Base-by-base conservation (phyloP, 2,797 vertebrate genomes). In the Botia almorhae region DNA sequence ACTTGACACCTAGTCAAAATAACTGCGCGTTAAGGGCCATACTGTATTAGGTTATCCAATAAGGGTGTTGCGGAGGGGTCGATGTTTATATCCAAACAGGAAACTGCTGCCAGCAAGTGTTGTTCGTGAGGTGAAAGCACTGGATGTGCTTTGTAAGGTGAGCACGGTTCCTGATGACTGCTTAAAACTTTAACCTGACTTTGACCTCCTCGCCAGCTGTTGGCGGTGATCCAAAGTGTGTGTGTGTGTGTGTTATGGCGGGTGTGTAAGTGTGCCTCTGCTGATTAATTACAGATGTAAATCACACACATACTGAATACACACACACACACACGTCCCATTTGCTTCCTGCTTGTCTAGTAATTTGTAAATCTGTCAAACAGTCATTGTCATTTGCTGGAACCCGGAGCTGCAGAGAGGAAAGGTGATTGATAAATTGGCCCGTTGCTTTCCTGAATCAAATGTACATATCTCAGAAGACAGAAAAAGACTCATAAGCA, bases 281-380 rank as follows among this genome's bases (percentile, higher is more conserved):
- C 55, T 73, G 72, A 80, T 84, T 78, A 76, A 58, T 78, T 63
- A 23, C 73, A 58, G 33, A 69, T 76, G 74, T 81, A 85, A 88
- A 89, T 89, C 88, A 86, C 85, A 87, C 75, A 79, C 77, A 72
- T 76, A 65, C 60, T 70, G 63, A 81, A 86, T 82, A 87, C 69
- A 80, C 78, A 76, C 39, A 81, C 71, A n/a, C 80, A 82, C 78
- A 73, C 29, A 81, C 84, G 83, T 65, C 74, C 53, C 58, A 48
- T 76, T 81, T 78, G 61, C 69, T 81, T 76, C 69, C 70, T 72
- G 75, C 74, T 76, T 58, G 75, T 79, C 21, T 82, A 21, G 63
- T 69, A 51, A 77, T 79, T 86, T 55, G 61, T 81, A 79, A 76
- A 83, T 79, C 71, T 68, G 79, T 80, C 78, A 72, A 80, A 81